Evolutionary conservation across 1,140 invertebrate genomes (phyloP), one percentile per base, ranked within the genome.

Genomic region (Phymastichus coffea): DNA sequence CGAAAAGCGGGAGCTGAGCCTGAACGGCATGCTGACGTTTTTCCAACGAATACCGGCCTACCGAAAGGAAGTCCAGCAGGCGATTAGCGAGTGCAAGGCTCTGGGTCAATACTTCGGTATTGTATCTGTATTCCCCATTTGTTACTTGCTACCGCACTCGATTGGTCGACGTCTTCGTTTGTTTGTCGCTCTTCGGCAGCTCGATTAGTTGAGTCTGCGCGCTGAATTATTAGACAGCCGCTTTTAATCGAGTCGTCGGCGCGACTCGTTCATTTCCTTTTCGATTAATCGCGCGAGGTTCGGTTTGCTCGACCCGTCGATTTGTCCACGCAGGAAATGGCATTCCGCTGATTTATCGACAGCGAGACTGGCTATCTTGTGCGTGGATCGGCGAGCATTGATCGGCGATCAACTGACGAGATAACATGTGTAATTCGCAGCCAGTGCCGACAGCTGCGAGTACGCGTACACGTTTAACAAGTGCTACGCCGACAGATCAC

Each of bases 11-110:
- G 74, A 76, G 30, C 60, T 76, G 20, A 75, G 68, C 35, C 59
- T 76, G 28, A 71, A 71, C 26, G 73, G 71, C n/a, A 76, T 76
- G 74, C 59, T 76, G n/a, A 70, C 73, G 3, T 76, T 76, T 25
- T 75, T 76, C 54, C 73, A 74, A 52, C 67, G 74, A 70, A 76
- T 76, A 64, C 74, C 73, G 12, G 74, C 74, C 0, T 76, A 71
- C 46, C 68, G 74, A 22, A 61, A 46, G 1, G 74, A 75, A 43
- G 74, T 75, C 4, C 65, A 69, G 33, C 71, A 65, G 52, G 71
- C 71, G 14, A 68, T 74, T 52, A 63, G 49, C 49, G 65, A 72
- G 28, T 76, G 74, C 73, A 74, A 75, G 64, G 63, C 63, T 57
- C 55, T 75, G 30, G 71, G 73, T 71, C 72, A 73, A 70, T 70